Conservation (phyloP, 2,888 invertebrate genomes). For the Brachyptera risi region DNA sequence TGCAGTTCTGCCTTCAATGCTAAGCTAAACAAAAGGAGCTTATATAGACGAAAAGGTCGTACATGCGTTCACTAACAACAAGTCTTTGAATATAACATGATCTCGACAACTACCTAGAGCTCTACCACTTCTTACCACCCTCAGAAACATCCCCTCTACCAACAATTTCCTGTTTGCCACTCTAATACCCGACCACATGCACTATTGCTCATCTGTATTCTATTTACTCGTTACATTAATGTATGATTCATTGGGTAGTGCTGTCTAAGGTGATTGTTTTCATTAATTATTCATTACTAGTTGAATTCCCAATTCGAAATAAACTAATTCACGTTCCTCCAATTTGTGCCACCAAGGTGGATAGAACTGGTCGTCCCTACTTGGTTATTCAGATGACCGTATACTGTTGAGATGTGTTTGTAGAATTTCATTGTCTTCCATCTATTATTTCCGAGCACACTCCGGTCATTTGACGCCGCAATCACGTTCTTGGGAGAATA, state of each 20-base stretch:
- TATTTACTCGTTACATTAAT: constrained; percentile 6
- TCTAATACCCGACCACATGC: background rate
- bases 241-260: constrained; percentile 18
- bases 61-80: constrained; percentile 10
- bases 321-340: constrained; percentile 20
- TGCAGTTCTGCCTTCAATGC: background rate
- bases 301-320: constrained; percentile 5
- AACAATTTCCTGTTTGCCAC: background rate
- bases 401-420: background rate
- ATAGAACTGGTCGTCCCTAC: background rate
- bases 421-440: background rate
- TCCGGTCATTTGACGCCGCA: constrained; percentile 1
- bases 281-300: constrained; percentile 17
- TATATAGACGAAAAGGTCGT: background rate
- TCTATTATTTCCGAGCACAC: background rate
- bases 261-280: constrained; percentile 20
- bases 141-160: too few relatives aligned
- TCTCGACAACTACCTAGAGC: constrained; percentile 16
- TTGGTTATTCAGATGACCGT: constrained; percentile 6
- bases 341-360: constrained; percentile 13
- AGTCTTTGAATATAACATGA: constrained; percentile 16
- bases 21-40: background rate
- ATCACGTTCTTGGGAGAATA: constrained; percentile 9
- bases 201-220: constrained; percentile 10
- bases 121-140: too few relatives aligned